phyloP scores from a whole-genome alignment of 1,140 invertebrate species.

The Archivesica marissinica region DNA sequence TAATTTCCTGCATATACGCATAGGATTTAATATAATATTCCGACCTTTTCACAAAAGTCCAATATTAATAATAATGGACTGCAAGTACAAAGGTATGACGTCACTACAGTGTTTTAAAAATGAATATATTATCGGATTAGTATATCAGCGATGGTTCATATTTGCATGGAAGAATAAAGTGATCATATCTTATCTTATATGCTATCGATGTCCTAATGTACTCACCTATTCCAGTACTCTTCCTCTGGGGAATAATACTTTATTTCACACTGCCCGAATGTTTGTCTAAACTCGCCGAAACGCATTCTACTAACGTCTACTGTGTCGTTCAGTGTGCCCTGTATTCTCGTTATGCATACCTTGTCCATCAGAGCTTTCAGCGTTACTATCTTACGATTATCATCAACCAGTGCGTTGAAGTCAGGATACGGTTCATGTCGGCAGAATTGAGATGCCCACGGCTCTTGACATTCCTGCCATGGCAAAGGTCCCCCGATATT shows the following conservation, averaged over 20 bases:
- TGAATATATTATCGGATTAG: too few relatives aligned
- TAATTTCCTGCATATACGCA: too few relatives aligned
- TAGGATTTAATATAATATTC: too few relatives aligned
- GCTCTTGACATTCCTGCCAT: constrained; percentile 73
- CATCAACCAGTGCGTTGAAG: constrained; percentile 19
- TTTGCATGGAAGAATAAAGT: too few relatives aligned
- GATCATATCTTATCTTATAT: too few relatives aligned
- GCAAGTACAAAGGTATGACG: too few relatives aligned
- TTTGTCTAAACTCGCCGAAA: neutral
- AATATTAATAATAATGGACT: too few relatives aligned
- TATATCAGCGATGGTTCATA: too few relatives aligned
- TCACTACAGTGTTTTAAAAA: too few relatives aligned
- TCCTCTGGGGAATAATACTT: constrained; percentile 5
- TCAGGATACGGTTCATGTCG: constrained; percentile 50
- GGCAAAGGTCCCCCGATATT: constrained; percentile 74
- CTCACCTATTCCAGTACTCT: constrained; percentile 47
- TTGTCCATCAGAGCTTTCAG: neutral
- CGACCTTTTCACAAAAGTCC: too few relatives aligned
- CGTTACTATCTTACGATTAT: neutral
- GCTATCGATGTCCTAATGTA: too few relatives aligned
- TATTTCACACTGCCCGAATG: neutral
- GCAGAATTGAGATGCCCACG: constrained; percentile 69
- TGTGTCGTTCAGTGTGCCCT: neutral
- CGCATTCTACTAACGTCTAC: neutral
- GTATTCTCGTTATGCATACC: neutral